Evolutionary conservation across 2,797 vertebrate genomes (phyloP).

Genomic region (Chromobotia macracanthus): DNA sequence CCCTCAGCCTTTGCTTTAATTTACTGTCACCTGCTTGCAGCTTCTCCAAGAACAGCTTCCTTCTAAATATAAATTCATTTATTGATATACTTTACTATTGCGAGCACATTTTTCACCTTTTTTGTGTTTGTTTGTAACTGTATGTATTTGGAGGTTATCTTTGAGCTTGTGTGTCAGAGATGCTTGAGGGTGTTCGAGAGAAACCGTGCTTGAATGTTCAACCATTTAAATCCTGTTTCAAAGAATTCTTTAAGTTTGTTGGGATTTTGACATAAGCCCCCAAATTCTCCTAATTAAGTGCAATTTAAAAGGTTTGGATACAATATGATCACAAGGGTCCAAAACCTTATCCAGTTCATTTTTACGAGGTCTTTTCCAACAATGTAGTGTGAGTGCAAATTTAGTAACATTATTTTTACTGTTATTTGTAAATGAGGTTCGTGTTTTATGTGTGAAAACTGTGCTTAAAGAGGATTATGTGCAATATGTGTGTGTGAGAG

Average conservation of each 20-base stretch:
- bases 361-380: conserved; percentile 63
- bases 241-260: conserved; percentile 14
- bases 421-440: conserved; percentile 36
- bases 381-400: conserved; percentile 50
- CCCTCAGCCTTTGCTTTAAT: conserved; percentile 65
- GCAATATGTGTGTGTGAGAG: conserved; percentile 54
- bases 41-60: conserved; percentile 72
- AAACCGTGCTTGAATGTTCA: conserved; percentile 19
- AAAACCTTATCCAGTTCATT: conserved; percentile 31
- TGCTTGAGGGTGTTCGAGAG: not conserved
- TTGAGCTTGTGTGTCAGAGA: not conserved
- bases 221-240: conserved; percentile 22
- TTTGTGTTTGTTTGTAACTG: conserved; percentile 24
- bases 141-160: not conserved
- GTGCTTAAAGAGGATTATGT: conserved; percentile 51
- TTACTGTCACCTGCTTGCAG: conserved; percentile 71
- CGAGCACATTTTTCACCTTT: conserved; percentile 66
- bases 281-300: conserved; percentile 31
- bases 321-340: conserved; percentile 44
- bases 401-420: conserved; percentile 59
- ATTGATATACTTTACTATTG: conserved; percentile 61
- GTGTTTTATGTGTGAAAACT: conserved; percentile 33
- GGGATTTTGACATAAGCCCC: conserved; percentile 28
- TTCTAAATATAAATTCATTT: conserved; percentile 41
- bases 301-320: conserved; percentile 50